These are phyloP conservation scores for Drosophila seguyi DNA, from an alignment of 1,140 invertebrate genomes.

Conservation along the genomic window DNA sequence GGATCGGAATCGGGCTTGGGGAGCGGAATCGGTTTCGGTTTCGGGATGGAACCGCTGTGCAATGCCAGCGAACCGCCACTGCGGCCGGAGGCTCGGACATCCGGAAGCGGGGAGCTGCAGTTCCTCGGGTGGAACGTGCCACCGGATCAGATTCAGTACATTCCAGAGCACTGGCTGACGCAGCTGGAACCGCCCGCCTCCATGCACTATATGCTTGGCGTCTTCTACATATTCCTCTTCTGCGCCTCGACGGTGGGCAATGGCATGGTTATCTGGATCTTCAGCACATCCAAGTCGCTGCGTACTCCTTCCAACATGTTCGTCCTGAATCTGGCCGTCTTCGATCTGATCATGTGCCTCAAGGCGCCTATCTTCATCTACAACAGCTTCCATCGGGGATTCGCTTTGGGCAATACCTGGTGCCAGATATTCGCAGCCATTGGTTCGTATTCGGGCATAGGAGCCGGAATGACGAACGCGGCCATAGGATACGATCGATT, in stretches of 20 bases:
- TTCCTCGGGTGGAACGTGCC: slow-evolving; percentile 92
- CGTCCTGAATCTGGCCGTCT: slow-evolving; percentile 93
- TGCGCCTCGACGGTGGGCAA: slow-evolving; percentile 92
- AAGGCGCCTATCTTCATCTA: slow-evolving; percentile 95
- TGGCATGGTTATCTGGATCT: slow-evolving; percentile 95
- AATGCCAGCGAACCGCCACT: slow-evolving; percentile 70
- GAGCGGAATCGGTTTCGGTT: slow-evolving; percentile 14
- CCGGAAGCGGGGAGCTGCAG: slow-evolving; percentile 78
- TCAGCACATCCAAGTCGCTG: slow-evolving; percentile 90
- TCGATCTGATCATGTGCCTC: slow-evolving; percentile 95
- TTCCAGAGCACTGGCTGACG: slow-evolving; percentile 93
- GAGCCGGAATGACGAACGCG: slow-evolving; percentile 91
- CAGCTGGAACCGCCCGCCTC: slow-evolving; percentile 92
- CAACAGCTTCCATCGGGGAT: slow-evolving; percentile 92
- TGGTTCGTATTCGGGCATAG: slow-evolving; percentile 92
- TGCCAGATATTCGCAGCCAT: slow-evolving; percentile 92
- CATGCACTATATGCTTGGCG: slow-evolving; percentile 92
- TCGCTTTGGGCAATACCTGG: slow-evolving; percentile 89
- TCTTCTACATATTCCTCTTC: slow-evolving; percentile 93
- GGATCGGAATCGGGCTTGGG: neutral
- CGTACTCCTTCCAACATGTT: slow-evolving; percentile 96
- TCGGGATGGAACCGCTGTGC: slow-evolving; percentile 61
- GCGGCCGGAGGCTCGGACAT: slow-evolving; percentile 60
- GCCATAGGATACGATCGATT: slow-evolving; percentile 85
- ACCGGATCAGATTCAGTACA: slow-evolving; percentile 90